Conservation (phyloP, 2,888 invertebrate genomes). For the Bimastos eiseni region DNA sequence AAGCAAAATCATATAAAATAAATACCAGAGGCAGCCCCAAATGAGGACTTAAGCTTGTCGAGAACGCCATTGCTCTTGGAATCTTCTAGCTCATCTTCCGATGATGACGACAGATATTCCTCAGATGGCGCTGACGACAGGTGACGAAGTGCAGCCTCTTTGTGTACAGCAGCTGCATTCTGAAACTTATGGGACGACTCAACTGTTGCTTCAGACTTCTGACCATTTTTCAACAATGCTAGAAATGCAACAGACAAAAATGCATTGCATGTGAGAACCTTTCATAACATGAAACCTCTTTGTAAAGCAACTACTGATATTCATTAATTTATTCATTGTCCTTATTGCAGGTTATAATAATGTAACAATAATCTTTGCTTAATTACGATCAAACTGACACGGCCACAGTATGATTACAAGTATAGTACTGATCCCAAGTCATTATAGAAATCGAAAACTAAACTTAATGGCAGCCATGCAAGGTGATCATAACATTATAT, state of each 20-base stretch:
- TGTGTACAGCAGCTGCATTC: slow-evolving; percentile 50
- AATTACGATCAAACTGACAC: too few species aligned
- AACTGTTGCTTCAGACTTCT: background rate
- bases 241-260: background rate
- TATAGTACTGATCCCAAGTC: too few species aligned
- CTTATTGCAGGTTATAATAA: too few species aligned
- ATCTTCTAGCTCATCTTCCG: slow-evolving; percentile 55
- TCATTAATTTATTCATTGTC: too few species aligned
- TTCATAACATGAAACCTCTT: background rate
- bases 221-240: background rate
- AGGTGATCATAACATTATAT: too few species aligned
- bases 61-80: slow-evolving; percentile 46
- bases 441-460: too few species aligned
- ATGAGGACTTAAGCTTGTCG: slow-evolving; percentile 51
- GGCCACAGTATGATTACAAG: too few species aligned
- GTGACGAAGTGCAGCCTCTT: slow-evolving; percentile 52
- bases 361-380: too few species aligned
- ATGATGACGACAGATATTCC: slow-evolving; percentile 45
- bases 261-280: background rate
- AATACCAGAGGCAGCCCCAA: slow-evolving; percentile 47
- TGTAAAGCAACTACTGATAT: background rate
- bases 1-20: background rate
- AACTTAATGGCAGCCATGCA: too few species aligned
- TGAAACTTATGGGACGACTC: slow-evolving; percentile 45
- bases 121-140: slow-evolving; percentile 44